phyloP scores from a whole-genome alignment of 2,113 vertebrate species.

The Paramormyrops kingsleyae region DNA sequence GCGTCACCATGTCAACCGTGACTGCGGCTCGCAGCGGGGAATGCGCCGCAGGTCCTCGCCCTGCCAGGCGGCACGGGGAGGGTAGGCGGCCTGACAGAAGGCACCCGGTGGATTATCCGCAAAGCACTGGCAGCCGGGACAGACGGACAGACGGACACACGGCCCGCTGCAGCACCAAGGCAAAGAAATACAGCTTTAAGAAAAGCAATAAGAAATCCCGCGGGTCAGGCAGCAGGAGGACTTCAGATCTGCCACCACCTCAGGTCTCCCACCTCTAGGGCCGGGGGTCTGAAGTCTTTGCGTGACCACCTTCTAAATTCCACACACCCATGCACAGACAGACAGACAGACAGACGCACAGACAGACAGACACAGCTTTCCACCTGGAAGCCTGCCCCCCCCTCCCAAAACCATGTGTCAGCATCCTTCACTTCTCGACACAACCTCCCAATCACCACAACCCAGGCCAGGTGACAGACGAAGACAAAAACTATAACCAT shows the following conservation, averaged over 20 bases:
- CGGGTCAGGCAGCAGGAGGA: background rate
- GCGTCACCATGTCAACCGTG: background rate
- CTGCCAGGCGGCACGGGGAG: background rate
- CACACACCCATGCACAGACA: too few relatives aligned
- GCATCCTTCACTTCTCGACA: background rate
- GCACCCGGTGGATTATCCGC: slow-evolving; percentile 16
- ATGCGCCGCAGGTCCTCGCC: background rate
- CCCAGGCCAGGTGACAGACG: background rate
- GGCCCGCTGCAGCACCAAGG: background rate
- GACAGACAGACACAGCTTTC: background rate
- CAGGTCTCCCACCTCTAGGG: background rate
- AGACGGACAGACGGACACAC: background rate
- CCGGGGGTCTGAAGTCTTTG: background rate
- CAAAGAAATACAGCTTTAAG: background rate
- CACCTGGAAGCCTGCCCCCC: background rate
- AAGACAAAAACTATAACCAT: background rate
- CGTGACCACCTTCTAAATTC: background rate
- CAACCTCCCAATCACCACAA: background rate
- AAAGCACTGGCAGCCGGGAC: background rate
- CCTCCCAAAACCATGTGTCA: background rate
- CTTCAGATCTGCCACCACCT: background rate
- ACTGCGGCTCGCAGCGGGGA: background rate
- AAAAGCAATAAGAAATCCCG: too few relatives aligned
- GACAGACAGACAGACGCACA: too few relatives aligned
- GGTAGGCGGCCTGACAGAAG: slow-evolving; percentile 5